A percentile compares a stretch with the other conserved stretches of the same genome.
These are phyloP conservation scores for Drosophila falleni DNA, from an alignment of 2,888 invertebrate species.

Conservation along the genomic window DNA sequence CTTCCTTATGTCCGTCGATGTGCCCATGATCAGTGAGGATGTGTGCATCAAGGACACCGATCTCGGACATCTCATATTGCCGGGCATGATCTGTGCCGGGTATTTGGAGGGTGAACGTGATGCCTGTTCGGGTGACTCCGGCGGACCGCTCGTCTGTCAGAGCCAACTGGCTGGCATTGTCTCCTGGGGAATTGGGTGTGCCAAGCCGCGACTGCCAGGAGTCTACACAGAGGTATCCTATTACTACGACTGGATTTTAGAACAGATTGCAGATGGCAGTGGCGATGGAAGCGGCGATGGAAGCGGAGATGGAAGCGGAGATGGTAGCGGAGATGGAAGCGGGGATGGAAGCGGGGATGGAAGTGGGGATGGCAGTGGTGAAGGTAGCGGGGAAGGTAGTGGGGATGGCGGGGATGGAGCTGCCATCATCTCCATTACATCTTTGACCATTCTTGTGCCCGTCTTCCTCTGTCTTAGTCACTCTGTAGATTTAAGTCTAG, in stretches of 20 bases:
- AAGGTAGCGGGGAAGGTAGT: conserved; percentile 3
- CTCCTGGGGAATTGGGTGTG: conserved; percentile 93
- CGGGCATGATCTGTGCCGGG: conserved; percentile 92
- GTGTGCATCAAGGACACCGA: conserved; percentile 79
- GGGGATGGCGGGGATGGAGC: conserved; percentile 46
- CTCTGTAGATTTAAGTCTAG: conserved; percentile 11
- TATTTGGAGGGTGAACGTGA: conserved; percentile 90
- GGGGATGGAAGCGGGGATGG: conserved; percentile 18
- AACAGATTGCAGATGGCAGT: conserved; percentile 36
- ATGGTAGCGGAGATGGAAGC: conserved; percentile 3
- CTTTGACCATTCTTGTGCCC: conserved; percentile 48
- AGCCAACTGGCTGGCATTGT: conserved; percentile 91
- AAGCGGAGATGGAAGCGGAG: not conserved
- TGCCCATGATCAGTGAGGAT: conserved; percentile 67
- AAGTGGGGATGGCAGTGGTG: conserved; percentile 39
- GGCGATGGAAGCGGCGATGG: conserved; percentile 22
- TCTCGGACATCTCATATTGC: conserved; percentile 86
- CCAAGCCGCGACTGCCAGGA: conserved; percentile 90
- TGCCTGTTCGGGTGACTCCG: conserved; percentile 93
- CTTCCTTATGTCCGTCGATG: conserved; percentile 72
- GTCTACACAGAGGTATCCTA: conserved; percentile 90
- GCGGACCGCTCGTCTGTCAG: conserved; percentile 90
- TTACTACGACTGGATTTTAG: conserved; percentile 71
- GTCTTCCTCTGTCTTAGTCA: conserved; percentile 33
- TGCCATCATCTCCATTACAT: conserved; percentile 36